A percentile compares a stretch with the other conserved stretches of the same genome.
Conservation (phyloP, 1,140 invertebrate species). For the Drosophila yakuba region DNA sequence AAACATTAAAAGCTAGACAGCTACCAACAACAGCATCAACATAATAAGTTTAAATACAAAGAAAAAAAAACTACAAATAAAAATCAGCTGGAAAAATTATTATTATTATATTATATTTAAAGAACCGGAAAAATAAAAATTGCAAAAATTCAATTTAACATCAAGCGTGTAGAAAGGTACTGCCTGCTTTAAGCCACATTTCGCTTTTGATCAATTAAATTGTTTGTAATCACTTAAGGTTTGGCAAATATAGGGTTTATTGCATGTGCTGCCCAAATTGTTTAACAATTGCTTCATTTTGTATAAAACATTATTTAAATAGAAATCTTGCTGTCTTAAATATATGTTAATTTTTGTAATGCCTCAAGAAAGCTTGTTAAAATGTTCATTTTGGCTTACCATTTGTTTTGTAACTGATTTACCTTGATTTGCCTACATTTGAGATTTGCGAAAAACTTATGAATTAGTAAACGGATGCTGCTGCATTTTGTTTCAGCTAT, state of each 20-base stretch:
- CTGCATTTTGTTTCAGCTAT: background rate
- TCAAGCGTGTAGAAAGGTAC: constrained; percentile 28
- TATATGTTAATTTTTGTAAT: background rate
- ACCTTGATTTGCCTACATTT: background rate
- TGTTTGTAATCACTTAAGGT: constrained; percentile 2
- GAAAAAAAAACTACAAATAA: constrained; percentile 77
- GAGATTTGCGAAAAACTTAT: background rate
- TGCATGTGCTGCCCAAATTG: background rate
- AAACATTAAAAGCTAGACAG: constrained; percentile 81
- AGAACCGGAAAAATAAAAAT: constrained; percentile 81
- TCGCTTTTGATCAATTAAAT: constrained; percentile 15
- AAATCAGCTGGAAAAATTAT: constrained; percentile 82
- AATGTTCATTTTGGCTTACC: background rate
- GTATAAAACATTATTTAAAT: background rate
- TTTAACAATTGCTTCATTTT: background rate
- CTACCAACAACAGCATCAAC: constrained; percentile 80
- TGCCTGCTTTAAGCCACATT: background rate
- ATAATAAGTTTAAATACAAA: constrained; percentile 83
- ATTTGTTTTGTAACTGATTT: background rate
- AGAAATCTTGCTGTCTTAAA: background rate
- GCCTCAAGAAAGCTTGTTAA: background rate
- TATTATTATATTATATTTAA: constrained; percentile 83
- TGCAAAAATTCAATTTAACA: constrained; percentile 75
- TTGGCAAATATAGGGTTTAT: background rate
- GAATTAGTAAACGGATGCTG: background rate